phyloP scores from a whole-genome alignment of 1,140 invertebrate genomes.

The Cephus cinctus region DNA sequence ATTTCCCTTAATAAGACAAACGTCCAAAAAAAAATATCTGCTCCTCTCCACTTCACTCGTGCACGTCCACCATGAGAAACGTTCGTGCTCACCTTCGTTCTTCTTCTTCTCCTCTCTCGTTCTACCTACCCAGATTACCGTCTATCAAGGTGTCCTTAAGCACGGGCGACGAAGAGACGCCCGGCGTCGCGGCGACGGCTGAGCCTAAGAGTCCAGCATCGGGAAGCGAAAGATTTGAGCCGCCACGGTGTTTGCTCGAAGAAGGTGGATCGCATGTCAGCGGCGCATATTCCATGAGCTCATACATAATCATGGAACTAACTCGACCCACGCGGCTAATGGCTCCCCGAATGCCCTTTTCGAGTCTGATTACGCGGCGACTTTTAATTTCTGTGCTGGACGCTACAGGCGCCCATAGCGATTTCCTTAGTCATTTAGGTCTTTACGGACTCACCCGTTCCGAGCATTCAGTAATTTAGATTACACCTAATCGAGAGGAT shows the following conservation, averaged over 20 bases:
- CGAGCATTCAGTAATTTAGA: no score
- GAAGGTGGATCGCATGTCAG: neutral
- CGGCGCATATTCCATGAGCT: neutral
- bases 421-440: no score
- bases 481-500: no score
- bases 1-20: conserved; percentile 35
- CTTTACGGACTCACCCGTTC: no score
- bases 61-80: conserved; percentile 15
- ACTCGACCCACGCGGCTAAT: neutral
- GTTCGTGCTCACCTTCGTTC: conserved; percentile 21
- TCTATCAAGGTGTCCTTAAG: neutral
- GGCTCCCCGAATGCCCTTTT: neutral
- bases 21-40: no score
- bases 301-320: neutral
- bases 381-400: neutral
- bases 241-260: neutral
- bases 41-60: no score
- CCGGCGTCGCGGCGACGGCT: neutral
- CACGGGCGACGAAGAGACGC: neutral
- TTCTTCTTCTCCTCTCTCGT: conserved; percentile 3
- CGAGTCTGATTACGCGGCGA: neutral
- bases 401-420: no score
- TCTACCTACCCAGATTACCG: neutral
- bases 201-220: no score
- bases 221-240: no score